These are phyloP conservation scores for Hydractinia symbiolongicarpus DNA, from an alignment of 30 jellyfish, hydroid and myxozoan species.

Conservation along the genomic window DNA sequence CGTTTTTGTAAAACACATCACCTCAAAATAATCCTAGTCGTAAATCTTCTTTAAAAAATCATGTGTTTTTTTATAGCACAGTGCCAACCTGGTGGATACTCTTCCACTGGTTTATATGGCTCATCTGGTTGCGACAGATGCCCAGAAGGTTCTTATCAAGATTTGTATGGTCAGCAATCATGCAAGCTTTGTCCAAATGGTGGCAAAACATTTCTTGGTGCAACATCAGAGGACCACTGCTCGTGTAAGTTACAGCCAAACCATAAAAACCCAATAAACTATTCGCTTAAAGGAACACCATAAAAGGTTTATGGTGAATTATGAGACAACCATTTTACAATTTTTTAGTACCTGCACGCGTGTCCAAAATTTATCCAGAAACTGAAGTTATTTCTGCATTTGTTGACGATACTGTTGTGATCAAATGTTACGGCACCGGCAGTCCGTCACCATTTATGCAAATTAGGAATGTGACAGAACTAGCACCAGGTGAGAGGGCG, in stretches of 20 bases:
- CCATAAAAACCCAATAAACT: too few species aligned
- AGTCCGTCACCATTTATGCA: constrained; percentile 62
- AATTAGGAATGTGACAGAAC: constrained; percentile 32
- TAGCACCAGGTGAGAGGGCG: constrained; percentile 16
- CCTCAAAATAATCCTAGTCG: too few species aligned
- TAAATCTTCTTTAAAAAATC: too few species aligned
- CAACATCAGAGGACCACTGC: constrained; percentile 44
- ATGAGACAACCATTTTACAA: neutral
- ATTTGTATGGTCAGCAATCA: constrained; percentile 39
- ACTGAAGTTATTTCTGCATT: constrained; percentile 25
- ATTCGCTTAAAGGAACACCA: too few species aligned
- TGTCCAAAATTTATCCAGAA: constrained; percentile 49
- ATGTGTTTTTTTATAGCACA: constrained; percentile 44
- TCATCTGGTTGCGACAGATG: constrained; percentile 58
- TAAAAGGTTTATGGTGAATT: neutral
- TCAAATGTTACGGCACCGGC: constrained; percentile 78
- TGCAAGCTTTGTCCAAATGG: constrained; percentile 70
- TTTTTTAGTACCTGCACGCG: constrained; percentile 58
- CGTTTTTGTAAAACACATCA: too few species aligned
- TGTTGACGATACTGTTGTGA: constrained; percentile 60
- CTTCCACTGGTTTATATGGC: constrained; percentile 50
- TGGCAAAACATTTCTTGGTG: constrained; percentile 34
- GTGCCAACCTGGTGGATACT: constrained; percentile 66
- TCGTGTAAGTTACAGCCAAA: constrained; percentile 37
- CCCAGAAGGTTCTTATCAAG: constrained; percentile 84